phyloP scores from a whole-genome alignment of 2,797 vertebrate species.

The Mormyrus hasselquistii region DNA sequence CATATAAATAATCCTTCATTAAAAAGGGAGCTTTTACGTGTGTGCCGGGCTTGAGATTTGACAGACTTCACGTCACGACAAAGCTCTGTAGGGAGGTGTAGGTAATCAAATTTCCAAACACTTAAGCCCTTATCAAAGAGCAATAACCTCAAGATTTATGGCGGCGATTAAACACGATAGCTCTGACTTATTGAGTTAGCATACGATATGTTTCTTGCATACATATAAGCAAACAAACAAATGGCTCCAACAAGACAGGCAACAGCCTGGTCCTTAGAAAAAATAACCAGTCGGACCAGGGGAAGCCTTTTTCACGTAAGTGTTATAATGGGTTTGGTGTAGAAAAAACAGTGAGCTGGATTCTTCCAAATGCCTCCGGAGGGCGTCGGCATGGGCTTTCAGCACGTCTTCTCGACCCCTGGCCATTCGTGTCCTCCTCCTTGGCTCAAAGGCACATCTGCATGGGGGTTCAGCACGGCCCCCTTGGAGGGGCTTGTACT shows the following conservation, averaged over 20 bases:
- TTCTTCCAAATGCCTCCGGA: conserved; percentile 47
- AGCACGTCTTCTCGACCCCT: conserved; percentile 47
- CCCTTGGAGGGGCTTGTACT: neutral
- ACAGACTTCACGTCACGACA: neutral
- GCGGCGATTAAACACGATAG: neutral
- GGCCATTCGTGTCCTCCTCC: conserved; percentile 51
- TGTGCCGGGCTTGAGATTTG: neutral
- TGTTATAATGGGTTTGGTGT: conserved; percentile 58
- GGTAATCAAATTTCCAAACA: neutral
- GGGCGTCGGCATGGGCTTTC: conserved; percentile 35
- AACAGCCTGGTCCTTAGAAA: conserved; percentile 41
- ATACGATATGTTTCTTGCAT: neutral
- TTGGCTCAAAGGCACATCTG: conserved; percentile 46
- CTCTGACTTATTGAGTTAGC: neutral
- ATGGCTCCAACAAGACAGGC: conserved; percentile 12
- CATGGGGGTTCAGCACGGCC: conserved; percentile 23
- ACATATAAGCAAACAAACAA: neutral
- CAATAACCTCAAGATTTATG: neutral
- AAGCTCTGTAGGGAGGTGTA: neutral
- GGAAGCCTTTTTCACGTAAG: conserved; percentile 51
- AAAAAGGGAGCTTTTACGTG: neutral
- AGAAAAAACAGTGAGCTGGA: conserved; percentile 52
- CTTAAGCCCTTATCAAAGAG: conserved; percentile 2
- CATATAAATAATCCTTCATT: neutral
- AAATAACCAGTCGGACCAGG: conserved; percentile 33